phyloP scores from a whole-genome alignment of 2,888 invertebrate genomes.

The Eupithecia pulchellata region DNA sequence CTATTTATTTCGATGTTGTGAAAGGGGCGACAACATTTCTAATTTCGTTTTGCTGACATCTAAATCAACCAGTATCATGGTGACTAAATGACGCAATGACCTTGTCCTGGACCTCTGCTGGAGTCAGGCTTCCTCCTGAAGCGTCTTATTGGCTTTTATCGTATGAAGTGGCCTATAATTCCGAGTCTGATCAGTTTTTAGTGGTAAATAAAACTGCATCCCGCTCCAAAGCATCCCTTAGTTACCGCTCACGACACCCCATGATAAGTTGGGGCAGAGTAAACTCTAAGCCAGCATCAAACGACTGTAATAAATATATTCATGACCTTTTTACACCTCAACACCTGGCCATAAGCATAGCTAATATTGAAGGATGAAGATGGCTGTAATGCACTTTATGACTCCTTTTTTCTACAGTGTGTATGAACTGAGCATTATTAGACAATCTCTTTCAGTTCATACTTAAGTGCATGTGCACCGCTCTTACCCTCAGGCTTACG shows the following conservation, averaged over 20 bases:
- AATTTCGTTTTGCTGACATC: too few species aligned
- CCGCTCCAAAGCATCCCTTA: neutral
- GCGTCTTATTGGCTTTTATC: neutral
- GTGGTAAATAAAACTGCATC: neutral
- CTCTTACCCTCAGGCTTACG: slow-evolving; percentile 6
- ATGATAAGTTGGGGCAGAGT: neutral
- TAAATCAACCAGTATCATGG: too few species aligned
- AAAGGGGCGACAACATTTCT: too few species aligned
- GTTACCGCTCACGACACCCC: neutral
- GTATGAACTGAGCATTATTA: neutral
- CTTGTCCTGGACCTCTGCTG: neutral
- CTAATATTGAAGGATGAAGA: neutral
- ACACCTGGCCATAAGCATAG: neutral
- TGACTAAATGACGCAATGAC: neutral
- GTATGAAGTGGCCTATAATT: neutral
- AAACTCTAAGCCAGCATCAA: neutral
- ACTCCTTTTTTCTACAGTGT: neutral
- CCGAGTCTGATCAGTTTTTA: neutral
- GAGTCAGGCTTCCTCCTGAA: neutral
- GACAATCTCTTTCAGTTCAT: neutral
- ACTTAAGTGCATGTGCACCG: neutral
- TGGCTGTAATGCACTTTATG: neutral
- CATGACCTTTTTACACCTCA: neutral
- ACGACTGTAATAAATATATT: neutral
- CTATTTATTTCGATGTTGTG: too few species aligned